Evolutionary conservation across 2,113 vertebrate genomes (phyloP).

Genomic region (Callaeas wilsoni): DNA sequence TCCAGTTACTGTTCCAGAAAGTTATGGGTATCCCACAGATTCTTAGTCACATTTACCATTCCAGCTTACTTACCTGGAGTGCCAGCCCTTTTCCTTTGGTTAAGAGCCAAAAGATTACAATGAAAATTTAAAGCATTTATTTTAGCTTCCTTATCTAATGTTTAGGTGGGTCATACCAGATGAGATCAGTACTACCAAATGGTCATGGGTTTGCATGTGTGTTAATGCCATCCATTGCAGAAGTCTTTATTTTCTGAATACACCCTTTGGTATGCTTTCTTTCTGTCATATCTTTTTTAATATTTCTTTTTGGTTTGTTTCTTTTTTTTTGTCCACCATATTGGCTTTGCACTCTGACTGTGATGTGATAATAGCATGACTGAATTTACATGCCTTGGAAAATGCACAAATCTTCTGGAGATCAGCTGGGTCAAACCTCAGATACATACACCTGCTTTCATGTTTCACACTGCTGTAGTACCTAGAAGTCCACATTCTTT

Average conservation of each 20-base stretch:
- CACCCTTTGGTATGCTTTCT: background rate
- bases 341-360: background rate
- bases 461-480: background rate
- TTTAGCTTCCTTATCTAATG: background rate
- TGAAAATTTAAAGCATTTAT: background rate
- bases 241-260: background rate
- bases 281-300: background rate
- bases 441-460: background rate
- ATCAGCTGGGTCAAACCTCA: background rate
- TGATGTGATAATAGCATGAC: background rate
- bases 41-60: background rate
- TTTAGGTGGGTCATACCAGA: background rate
- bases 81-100: background rate
- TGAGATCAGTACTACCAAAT: background rate
- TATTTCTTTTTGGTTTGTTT: background rate
- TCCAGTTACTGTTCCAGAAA: background rate
- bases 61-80: background rate
- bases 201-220: fast-evolving
- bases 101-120: background rate
- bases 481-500: background rate
- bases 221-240: background rate
- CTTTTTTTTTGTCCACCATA: background rate
- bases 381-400: background rate
- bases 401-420: background rate
- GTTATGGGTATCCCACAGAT: background rate